These are phyloP conservation scores for Tupaia tana DNA, from an alignment of 2,113 vertebrate species.

Conservation along the genomic window DNA sequence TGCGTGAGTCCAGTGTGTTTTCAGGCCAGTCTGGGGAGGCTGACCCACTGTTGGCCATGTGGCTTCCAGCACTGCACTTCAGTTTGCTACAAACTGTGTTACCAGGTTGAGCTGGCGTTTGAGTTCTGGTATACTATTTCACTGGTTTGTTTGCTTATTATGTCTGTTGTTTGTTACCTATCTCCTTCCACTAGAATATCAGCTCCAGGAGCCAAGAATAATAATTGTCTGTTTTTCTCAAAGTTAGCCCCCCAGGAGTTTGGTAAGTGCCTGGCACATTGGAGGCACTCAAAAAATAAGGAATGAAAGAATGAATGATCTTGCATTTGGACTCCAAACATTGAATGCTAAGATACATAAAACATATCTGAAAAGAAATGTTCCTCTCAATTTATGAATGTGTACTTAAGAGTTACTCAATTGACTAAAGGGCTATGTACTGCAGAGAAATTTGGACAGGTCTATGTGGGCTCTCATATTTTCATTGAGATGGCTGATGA, in stretches of 20 bases:
- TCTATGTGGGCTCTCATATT: neutral
- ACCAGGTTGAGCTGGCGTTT: neutral
- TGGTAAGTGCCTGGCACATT: neutral
- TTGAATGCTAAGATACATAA: neutral
- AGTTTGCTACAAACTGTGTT: too few relatives aligned
- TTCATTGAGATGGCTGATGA: slow-evolving; percentile 25
- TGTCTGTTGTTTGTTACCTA: neutral
- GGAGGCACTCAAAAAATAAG: neutral
- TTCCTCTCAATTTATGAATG: neutral
- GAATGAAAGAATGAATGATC: neutral
- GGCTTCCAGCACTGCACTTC: too few relatives aligned
- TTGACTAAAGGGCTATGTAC: neutral
- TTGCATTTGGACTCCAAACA: neutral
- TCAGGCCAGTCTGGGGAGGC: too few relatives aligned
- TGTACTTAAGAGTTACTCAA: neutral
- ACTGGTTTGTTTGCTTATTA: neutral
- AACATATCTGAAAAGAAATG: neutral
- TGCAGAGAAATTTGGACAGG: neutral
- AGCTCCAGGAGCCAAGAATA: neutral
- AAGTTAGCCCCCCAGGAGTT: neutral
- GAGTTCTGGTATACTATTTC: neutral
- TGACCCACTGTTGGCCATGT: too few relatives aligned
- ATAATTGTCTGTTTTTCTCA: neutral
- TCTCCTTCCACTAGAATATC: neutral
- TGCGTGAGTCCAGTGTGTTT: too few relatives aligned